Percentiles rank a stretch among this genome's conserved stretches.
These are phyloP conservation scores for Harpegnathos saltator DNA, from an alignment of 1,140 invertebrate genomes.

Conservation along the genomic window DNA sequence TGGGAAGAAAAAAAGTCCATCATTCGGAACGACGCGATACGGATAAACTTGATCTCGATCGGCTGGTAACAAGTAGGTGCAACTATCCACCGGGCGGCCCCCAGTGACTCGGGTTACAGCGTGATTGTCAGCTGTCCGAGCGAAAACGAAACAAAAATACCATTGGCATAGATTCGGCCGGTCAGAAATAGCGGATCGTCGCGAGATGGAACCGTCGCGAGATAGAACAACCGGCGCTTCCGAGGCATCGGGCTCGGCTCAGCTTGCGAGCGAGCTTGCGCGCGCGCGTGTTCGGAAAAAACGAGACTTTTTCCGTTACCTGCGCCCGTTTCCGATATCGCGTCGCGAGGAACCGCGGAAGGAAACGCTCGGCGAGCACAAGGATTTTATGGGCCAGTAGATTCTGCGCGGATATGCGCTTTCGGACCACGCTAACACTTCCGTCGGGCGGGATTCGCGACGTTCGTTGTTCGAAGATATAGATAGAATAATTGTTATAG, in stretches of 20 bases:
- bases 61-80: slow-evolving; percentile 22
- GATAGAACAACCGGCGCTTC: slow-evolving; percentile 56
- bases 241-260: neutral
- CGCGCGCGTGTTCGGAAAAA: neutral
- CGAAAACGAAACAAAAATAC: slow-evolving; percentile 82
- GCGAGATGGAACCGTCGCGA: no score
- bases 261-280: neutral
- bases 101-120: slow-evolving; percentile 32
- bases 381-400: slow-evolving; percentile 28
- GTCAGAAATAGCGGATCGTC: slow-evolving; percentile 74
- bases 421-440: slow-evolving; percentile 1
- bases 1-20: neutral
- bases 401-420: neutral
- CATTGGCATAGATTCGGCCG: slow-evolving; percentile 81
- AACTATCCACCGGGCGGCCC: slow-evolving; percentile 32
- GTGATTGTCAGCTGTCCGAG: slow-evolving; percentile 80
- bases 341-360: neutral
- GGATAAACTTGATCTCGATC: neutral
- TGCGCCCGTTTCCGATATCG: slow-evolving; percentile 14
- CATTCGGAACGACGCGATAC: neutral
- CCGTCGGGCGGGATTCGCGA: neutral
- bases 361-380: neutral
- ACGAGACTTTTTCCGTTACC: slow-evolving; percentile 13
- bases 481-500: slow-evolving; percentile 12
- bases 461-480: neutral